Evolutionary conservation across 2,113 vertebrate genomes (phyloP).

Genomic region (Craseonycteris thonglongyai): DNA sequence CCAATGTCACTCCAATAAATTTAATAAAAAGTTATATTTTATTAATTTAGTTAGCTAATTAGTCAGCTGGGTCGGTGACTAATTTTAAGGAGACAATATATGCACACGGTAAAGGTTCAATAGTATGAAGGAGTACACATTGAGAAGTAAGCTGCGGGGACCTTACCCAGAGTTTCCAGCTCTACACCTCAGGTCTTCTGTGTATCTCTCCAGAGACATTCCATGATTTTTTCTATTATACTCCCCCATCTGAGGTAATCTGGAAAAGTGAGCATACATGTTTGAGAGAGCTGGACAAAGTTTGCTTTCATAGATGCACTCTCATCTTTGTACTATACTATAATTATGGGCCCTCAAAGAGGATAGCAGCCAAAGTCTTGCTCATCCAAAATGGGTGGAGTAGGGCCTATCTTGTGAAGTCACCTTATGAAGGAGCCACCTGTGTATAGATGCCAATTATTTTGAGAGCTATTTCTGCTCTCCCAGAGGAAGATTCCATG

Average conservation of each 20-base stretch:
- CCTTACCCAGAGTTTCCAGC: neutral
- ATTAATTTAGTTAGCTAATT: neutral
- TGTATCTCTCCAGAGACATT: slow-evolving; percentile 39
- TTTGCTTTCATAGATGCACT: slow-evolving; percentile 56
- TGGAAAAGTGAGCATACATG: slow-evolving; percentile 27
- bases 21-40: neutral
- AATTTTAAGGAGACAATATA: neutral
- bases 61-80: neutral
- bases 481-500: slow-evolving; percentile 56
- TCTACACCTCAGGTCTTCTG: neutral
- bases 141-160: neutral
- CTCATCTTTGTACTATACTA: neutral
- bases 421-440: slow-evolving; percentile 57
- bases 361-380: neutral
- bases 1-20: no score
- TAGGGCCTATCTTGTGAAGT: slow-evolving; percentile 50
- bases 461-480: slow-evolving; percentile 71
- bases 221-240: neutral
- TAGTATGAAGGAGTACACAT: neutral
- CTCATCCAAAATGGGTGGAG: slow-evolving; percentile 44
- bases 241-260: slow-evolving; percentile 11
- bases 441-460: slow-evolving; percentile 59
- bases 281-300: slow-evolving; percentile 23
- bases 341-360: slow-evolving; percentile 38
- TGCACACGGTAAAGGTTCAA: neutral